Percentiles rank a stretch among this genome's conserved stretches.
phyloP scores from a whole-genome alignment of 2,113 vertebrate species.

The Picathartes gymnocephalus region DNA sequence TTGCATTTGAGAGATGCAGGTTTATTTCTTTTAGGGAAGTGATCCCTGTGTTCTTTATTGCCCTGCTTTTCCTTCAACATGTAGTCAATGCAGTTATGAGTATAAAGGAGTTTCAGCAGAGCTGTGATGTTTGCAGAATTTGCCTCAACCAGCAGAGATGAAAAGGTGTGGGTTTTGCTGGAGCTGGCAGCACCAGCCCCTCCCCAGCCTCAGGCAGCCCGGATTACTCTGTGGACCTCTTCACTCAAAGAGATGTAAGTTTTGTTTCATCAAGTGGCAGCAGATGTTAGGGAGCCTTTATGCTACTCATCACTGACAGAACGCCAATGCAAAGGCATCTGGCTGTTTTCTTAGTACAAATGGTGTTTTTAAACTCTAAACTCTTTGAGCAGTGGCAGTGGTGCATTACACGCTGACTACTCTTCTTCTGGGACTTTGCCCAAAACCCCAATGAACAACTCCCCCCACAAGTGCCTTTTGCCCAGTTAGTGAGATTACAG shows the following conservation, averaged over 20 bases:
- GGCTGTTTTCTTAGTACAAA: slow-evolving; percentile 25
- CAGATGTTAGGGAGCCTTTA: slow-evolving; percentile 49
- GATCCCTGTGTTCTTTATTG: background rate
- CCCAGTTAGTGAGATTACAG: background rate
- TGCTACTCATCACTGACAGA: background rate
- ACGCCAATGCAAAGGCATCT: slow-evolving; percentile 4
- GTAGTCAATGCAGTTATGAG: background rate
- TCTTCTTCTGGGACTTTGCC: background rate
- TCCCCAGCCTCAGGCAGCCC: background rate
- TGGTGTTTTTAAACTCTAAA: background rate
- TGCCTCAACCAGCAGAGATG: background rate
- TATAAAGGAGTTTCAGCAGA: background rate
- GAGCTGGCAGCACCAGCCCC: background rate
- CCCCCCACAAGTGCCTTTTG: background rate
- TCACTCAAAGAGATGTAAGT: slow-evolving; percentile 23
- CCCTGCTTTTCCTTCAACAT: background rate
- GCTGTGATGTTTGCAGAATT: background rate
- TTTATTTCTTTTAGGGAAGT: background rate
- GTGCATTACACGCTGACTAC: background rate
- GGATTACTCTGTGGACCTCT: background rate
- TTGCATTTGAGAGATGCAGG: background rate
- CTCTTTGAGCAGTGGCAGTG: background rate
- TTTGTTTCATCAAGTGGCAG: slow-evolving; percentile 56
- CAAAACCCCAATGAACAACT: background rate
- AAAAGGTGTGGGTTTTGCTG: background rate